Evolutionary conservation across 2,113 vertebrate species (phyloP).

Genomic region (Genyomyrus donnyi): DNA sequence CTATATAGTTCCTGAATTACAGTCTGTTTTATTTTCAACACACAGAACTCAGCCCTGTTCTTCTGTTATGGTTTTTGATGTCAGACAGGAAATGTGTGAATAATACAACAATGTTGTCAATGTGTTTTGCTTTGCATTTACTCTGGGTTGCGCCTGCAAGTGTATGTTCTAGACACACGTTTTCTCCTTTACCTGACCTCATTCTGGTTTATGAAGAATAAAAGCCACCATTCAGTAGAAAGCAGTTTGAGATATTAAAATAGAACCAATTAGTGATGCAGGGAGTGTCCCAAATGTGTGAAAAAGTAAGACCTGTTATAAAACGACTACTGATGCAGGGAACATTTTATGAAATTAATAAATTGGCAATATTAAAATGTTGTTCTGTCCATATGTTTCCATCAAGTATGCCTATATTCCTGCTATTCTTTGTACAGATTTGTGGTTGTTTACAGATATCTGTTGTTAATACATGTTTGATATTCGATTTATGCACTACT

Average conservation of each 20-base stretch:
- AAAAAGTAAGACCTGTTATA: conserved; percentile 13
- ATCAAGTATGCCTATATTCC: neutral
- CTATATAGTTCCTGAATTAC: neutral
- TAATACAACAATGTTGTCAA: neutral
- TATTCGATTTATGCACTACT: neutral
- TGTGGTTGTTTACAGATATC: neutral
- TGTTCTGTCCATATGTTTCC: neutral
- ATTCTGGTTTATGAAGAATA: conserved; percentile 1
- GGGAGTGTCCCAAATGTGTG: conserved; percentile 3
- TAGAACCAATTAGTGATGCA: conserved; percentile 12
- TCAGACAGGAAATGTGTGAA: neutral
- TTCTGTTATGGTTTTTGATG: neutral
- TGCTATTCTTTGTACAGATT: neutral
- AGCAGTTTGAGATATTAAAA: conserved; percentile 11
- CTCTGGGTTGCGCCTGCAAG: neutral
- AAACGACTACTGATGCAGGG: neutral
- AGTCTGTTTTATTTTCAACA: neutral
- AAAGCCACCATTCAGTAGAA: neutral
- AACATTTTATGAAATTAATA: neutral
- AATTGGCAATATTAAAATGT: neutral
- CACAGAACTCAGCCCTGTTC: neutral
- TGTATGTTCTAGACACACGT: neutral
- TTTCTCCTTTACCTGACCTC: conserved; percentile 7
- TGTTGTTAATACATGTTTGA: neutral
- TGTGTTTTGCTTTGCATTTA: neutral